Percentiles rank a stretch among this genome's conserved stretches.
These are phyloP conservation scores for Chunga burmeisteri DNA, from an alignment of 2,113 vertebrate genomes.

Conservation along the genomic window DNA sequence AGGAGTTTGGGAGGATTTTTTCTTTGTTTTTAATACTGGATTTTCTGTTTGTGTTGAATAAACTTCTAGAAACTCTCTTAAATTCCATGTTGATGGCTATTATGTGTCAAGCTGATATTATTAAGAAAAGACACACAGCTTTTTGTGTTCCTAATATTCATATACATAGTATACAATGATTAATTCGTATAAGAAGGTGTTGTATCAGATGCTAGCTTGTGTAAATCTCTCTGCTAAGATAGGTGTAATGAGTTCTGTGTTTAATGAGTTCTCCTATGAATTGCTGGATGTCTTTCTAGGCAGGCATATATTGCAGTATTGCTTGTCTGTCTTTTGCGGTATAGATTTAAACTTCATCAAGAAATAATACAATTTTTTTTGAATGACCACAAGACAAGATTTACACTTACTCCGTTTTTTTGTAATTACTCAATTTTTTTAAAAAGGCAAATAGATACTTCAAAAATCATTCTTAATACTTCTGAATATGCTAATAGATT, in stretches of 20 bases:
- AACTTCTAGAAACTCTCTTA: not conserved
- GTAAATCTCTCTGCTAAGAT: not conserved
- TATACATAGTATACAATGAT: not conserved
- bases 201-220: not conserved
- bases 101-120: not conserved
- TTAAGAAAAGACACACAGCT: not conserved
- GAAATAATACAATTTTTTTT: not conserved
- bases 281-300: not conserved
- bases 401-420: not conserved
- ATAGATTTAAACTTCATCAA: not conserved
- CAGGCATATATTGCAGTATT: not conserved
- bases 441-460: not conserved
- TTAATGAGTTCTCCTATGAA: not conserved
- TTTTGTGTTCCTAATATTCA: not conserved
- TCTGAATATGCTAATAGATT: not conserved
- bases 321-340: not conserved
- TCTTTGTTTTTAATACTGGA: not conserved
- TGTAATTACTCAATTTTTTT: not conserved
- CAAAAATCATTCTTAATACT: not conserved
- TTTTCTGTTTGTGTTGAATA: not conserved
- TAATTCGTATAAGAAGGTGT: not conserved
- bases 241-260: not conserved
- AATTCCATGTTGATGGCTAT: not conserved
- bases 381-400: not conserved
- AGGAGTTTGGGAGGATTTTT: not conserved